These are phyloP conservation scores for Oncorhynchus clarkii DNA, from an alignment of 2,113 vertebrate genomes.

Conservation along the genomic window DNA sequence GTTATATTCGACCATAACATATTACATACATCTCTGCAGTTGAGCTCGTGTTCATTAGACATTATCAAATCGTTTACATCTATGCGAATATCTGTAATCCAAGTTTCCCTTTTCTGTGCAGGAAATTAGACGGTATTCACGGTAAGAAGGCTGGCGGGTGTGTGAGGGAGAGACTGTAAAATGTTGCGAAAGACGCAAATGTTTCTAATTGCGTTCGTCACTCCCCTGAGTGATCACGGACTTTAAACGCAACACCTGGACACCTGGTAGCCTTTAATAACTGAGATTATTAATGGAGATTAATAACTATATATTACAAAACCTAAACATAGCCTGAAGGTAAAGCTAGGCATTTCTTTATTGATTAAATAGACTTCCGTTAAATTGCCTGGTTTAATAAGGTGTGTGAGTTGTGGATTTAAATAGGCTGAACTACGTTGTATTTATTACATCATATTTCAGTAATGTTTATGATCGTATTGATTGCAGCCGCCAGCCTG, in stretches of 20 bases:
- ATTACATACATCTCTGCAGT: not conserved
- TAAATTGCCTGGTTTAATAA: not conserved
- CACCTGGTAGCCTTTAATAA: no score
- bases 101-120: not conserved
- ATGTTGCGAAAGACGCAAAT: constrained; percentile 48
- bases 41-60: no score
- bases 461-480: not conserved
- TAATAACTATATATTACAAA: not conserved
- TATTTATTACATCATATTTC: not conserved
- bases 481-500: not conserved
- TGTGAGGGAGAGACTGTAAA: not conserved
- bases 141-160: not conserved
- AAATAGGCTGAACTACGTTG: not conserved
- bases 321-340: not conserved
- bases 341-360: not conserved
- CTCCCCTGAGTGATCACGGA: not conserved
- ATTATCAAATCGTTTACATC: not conserved
- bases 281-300: not conserved
- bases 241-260: no score
- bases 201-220: constrained; percentile 22
- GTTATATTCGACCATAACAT: not conserved
- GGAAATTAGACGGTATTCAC: not conserved
- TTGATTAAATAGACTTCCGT: not conserved
- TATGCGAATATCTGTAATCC: not conserved
- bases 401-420: not conserved